A percentile compares a stretch with the other conserved stretches of the same genome.
Evolutionary conservation across 2,113 vertebrate species (phyloP).

Genomic region (Sula dactylatra): DNA sequence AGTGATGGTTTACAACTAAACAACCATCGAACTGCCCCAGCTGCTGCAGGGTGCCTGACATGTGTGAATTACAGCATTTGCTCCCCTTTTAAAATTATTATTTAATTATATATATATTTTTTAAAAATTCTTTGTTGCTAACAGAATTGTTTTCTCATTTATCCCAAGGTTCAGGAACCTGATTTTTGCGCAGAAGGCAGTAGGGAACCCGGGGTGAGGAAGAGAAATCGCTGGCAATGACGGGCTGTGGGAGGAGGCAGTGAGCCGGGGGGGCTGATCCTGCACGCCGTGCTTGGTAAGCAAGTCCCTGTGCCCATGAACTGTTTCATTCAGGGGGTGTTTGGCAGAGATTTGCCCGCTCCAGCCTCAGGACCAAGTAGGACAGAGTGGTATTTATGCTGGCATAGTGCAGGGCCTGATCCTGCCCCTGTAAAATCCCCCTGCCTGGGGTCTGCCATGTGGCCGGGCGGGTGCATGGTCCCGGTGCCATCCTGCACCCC

Average conservation of each 20-base stretch:
- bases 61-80: not conserved
- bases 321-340: rapidly evolving
- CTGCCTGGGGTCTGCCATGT: not conserved
- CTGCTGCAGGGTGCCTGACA: not conserved
- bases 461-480: not conserved
- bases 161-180: not conserved
- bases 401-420: not conserved
- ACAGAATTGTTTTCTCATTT: not conserved
- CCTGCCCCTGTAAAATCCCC: not conserved
- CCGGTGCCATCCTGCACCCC: not conserved
- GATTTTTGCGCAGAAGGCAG: not conserved
- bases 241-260: not conserved
- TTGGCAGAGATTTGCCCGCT: not conserved
- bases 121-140: not conserved
- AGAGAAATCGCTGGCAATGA: not conserved
- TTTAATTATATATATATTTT: not conserved
- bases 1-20: not conserved
- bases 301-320: not conserved
- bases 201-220: rapidly evolving
- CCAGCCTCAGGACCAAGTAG: rapidly evolving
- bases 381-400: rapidly evolving
- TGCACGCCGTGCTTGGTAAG: not conserved
- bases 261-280: not conserved
- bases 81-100: not conserved
- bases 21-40: not conserved